These are phyloP conservation scores for Synergus laeviventris DNA, from an alignment of 2,888 invertebrate species.

Conservation along the genomic window DNA sequence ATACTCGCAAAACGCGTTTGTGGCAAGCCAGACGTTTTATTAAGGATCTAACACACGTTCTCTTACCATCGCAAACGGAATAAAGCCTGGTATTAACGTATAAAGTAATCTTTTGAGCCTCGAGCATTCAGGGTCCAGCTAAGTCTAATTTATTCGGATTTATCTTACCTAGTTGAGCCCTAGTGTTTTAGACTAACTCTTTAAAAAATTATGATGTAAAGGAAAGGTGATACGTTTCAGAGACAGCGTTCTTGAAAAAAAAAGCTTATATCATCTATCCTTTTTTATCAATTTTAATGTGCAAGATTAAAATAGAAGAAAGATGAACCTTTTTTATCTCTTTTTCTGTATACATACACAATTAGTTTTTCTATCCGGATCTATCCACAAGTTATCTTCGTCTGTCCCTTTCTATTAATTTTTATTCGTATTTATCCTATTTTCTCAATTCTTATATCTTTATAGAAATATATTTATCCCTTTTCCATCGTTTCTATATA, in stretches of 20 bases:
- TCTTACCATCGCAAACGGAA: slow-evolving; percentile 43
- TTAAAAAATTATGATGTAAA: background rate
- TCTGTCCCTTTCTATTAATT: too few relatives aligned
- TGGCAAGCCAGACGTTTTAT: slow-evolving; percentile 31
- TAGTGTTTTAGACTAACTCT: background rate
- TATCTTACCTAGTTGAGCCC: background rate
- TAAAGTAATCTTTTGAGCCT: slow-evolving; percentile 60
- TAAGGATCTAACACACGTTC: slow-evolving; percentile 23
- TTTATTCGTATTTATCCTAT: too few relatives aligned
- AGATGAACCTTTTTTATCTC: too few relatives aligned
- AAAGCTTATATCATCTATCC: background rate
- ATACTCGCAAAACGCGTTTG: background rate
- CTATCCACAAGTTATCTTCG: too few relatives aligned
- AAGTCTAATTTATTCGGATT: slow-evolving; percentile 41
- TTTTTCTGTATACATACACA: too few relatives aligned
- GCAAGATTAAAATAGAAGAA: too few relatives aligned
- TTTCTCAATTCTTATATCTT: too few relatives aligned
- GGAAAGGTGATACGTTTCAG: background rate
- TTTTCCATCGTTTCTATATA: too few relatives aligned
- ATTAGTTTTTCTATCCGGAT: too few relatives aligned
- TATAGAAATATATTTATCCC: too few relatives aligned
- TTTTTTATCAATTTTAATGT: too few relatives aligned
- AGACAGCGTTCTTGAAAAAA: background rate
- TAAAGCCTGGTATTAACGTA: slow-evolving; percentile 57
- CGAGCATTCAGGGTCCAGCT: slow-evolving; percentile 47